A percentile compares a stretch with the other conserved stretches of the same genome.
Conservation (phyloP, 2,888 invertebrate species). For the Onthophagus sagittarius region DNA sequence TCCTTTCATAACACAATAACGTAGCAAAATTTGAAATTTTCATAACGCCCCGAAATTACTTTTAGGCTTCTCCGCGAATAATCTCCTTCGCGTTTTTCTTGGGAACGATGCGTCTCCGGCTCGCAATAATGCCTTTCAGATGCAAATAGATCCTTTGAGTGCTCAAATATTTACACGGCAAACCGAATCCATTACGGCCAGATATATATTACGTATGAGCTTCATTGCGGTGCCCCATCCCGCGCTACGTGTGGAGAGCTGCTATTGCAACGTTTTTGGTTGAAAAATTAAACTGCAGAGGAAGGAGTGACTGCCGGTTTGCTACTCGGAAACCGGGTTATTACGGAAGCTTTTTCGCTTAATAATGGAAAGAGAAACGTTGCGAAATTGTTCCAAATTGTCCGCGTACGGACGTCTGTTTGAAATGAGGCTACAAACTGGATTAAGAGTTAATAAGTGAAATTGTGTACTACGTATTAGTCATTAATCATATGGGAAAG, state of each 20-base stretch:
- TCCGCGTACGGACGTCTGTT: neutral
- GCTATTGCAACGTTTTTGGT: neutral
- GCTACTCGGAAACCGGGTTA: neutral
- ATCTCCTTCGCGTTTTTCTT: constrained; percentile 5
- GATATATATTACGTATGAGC: constrained; percentile 10
- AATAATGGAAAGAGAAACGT: neutral
- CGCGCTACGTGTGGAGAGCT: neutral
- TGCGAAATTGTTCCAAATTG: neutral
- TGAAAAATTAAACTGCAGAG: neutral
- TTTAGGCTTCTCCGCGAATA: constrained; percentile 2
- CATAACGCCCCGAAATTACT: constrained; percentile 21
- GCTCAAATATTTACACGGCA: constrained; percentile 23
- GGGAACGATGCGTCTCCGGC: neutral
- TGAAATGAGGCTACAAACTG: neutral
- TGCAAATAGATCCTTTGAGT: constrained; percentile 22
- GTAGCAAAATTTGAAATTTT: constrained; percentile 15
- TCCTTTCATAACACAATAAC: neutral
- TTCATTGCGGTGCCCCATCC: neutral
- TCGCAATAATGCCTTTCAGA: constrained; percentile 21
- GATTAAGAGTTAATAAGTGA: neutral
- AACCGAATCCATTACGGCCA: constrained; percentile 22
- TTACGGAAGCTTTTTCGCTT: neutral
- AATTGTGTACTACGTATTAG: neutral
- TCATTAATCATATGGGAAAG: too few species aligned
- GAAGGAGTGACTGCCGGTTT: neutral